phyloP scores from a whole-genome alignment of 1,140 invertebrate genomes.

The Tigriopus japonicus region DNA sequence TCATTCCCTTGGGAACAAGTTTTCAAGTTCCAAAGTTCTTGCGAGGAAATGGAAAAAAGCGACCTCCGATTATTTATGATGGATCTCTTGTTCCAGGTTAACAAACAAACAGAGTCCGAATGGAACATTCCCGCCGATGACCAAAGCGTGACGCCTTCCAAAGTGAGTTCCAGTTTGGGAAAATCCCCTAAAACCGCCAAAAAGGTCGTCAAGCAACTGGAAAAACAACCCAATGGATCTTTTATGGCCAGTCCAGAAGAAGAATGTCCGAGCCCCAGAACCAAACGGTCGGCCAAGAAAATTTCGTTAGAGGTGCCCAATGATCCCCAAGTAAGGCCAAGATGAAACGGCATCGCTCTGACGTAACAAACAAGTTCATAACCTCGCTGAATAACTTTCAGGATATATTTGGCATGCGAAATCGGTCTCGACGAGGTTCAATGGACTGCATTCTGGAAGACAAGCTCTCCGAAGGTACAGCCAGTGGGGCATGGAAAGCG shows the following conservation, averaged over 20 bases:
- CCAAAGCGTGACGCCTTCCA: no score
- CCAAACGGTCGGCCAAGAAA: not conserved
- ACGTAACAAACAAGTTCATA: no score
- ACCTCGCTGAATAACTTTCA: no score
- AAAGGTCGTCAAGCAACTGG: not conserved
- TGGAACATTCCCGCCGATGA: no score
- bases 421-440: not conserved
- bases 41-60: no score
- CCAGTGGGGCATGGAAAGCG: not conserved
- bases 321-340: no score
- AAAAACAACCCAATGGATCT: not conserved
- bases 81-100: no score
- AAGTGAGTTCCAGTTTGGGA: not conserved
- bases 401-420: not conserved
- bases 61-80: no score
- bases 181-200: not conserved
- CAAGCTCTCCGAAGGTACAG: not conserved
- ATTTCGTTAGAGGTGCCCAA: not conserved
- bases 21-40: no score
- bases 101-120: no score
- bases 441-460: not conserved
- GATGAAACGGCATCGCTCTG: no score
- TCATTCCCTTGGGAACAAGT: no score
- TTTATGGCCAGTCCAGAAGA: not conserved
- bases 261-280: not conserved